Evolutionary conservation across 2,113 vertebrate species (phyloP), one percentile per base, ranked within the genome.

Genomic region (Misgurnus anguillicaudatus): DNA sequence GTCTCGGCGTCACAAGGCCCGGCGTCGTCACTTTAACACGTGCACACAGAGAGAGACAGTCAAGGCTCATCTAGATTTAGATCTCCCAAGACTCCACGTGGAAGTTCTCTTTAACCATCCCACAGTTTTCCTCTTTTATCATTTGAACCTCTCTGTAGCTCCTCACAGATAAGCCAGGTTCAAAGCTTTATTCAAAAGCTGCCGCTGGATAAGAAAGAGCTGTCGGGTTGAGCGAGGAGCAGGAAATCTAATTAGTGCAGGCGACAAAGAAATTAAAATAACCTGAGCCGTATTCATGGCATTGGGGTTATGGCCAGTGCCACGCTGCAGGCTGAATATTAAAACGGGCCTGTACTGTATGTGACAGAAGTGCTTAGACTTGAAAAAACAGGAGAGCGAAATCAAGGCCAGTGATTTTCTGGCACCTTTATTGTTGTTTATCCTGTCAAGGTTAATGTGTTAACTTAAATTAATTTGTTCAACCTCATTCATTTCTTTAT

Each of bases 31-130:
- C 17, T 10, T 71, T 13, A 6, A 47, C 68, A 71, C 9, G n/a
- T 39, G 16, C 47, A 82, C 31, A n/a, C 80, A 77, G 73, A 60
- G 24, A 86, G 85, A 87, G 83, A 86, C 82, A 86, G 61, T 77
- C 84, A 88, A 86, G 85, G 53, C 51, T 77, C 51, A 65, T 77
- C 70, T 55, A 45, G 51, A 77, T 83, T 60, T 19, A 41, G 70
- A 77, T 61, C 72, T 77, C 42, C 19, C 63, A 53, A 19, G 53
- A 5, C 64, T 72, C 64, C n/a, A 69, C 13, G n/a, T 24, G 38
- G 61, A 79, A 69, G 63, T 82, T 68, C 71, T 55, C 38, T 41
- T 75, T 60, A 82, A 72, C 75, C 64, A 41, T 74, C 51, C 42
- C 57, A 0, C 45, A 19, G 16, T 45, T 53, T 65, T 36, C 55